These are phyloP conservation scores for Rhynchophorus ferrugineus DNA, from an alignment of 1,140 invertebrate species.

Conservation along the genomic window DNA sequence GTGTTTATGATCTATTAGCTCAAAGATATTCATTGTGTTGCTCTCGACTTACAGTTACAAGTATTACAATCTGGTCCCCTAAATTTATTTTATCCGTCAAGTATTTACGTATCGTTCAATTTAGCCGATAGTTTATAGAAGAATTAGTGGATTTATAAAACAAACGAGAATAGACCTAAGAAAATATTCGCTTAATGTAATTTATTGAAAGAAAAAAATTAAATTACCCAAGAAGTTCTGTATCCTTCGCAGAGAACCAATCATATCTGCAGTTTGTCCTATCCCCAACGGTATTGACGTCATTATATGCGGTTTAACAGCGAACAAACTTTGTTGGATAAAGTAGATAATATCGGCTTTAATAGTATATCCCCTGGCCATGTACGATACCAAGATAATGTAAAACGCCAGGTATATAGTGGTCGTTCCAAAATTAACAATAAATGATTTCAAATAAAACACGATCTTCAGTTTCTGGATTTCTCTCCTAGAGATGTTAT, in stretches of 20 bases:
- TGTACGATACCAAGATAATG: slow-evolving; percentile 58
- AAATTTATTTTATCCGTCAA: no score
- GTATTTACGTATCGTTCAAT: no score
- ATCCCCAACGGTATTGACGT: slow-evolving; percentile 64
- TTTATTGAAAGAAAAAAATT: no score
- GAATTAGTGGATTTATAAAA: no score
- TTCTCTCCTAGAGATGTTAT: slow-evolving; percentile 27
- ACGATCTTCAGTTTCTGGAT: slow-evolving; percentile 22
- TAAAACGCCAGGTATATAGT: slow-evolving; percentile 51
- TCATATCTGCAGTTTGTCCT: slow-evolving; percentile 44
- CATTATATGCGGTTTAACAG: slow-evolving; percentile 61
- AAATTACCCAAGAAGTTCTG: not conserved
- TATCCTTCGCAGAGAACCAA: slow-evolving; percentile 11
- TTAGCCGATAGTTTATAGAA: no score
- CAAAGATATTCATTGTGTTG: no score
- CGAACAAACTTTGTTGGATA: slow-evolving; percentile 64
- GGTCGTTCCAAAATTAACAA: slow-evolving; percentile 42
- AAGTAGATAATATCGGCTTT: slow-evolving; percentile 71
- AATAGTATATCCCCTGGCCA: slow-evolving; percentile 56
- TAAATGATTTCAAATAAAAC: slow-evolving; percentile 26
- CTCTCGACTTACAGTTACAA: no score
- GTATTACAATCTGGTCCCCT: no score
- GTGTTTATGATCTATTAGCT: no score
- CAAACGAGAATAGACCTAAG: no score
- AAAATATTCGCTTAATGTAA: no score